Conservation (phyloP, 2,888 invertebrate species). For the Mythimna pallens region DNA sequence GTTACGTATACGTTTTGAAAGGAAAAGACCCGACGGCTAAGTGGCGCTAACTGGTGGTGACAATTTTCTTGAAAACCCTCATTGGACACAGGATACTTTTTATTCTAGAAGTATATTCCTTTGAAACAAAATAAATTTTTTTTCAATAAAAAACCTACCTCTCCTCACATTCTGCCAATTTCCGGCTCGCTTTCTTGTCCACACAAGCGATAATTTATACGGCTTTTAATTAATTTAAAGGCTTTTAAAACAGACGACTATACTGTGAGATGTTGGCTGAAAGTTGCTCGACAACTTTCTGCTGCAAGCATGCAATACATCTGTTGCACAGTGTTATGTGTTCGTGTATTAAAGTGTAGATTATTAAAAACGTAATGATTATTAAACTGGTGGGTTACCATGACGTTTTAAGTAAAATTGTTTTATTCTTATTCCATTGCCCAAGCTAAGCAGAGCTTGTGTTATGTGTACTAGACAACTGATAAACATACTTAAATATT, state of each 20-base stretch:
- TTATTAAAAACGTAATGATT: conserved; percentile 11
- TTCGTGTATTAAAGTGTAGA: conserved; percentile 2
- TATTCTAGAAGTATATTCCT: too few relatives aligned
- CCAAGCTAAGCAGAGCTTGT: too few relatives aligned
- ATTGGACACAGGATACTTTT: too few relatives aligned
- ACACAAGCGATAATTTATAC: conserved; percentile 27
- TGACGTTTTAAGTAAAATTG: too few relatives aligned
- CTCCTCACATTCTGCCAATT: conserved; percentile 21
- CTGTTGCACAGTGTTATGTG: conserved; percentile 6
- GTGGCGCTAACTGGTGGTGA: too few relatives aligned
- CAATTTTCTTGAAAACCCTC: too few relatives aligned
- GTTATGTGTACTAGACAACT: too few relatives aligned
- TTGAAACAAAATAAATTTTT: too few relatives aligned
- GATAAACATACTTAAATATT: too few relatives aligned
- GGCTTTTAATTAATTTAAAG: conserved; percentile 46
- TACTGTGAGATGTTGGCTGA: conserved; percentile 31
- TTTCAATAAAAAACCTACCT: conserved; percentile 16
- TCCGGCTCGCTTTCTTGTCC: conserved; percentile 43
- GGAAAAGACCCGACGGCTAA: too few relatives aligned
- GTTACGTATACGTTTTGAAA: too few relatives aligned
- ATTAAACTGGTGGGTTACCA: not conserved
- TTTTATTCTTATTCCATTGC: too few relatives aligned
- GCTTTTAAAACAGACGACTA: conserved; percentile 26
- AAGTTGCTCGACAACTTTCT: conserved; percentile 58
- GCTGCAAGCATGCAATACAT: conserved; percentile 31